Evolutionary conservation across 2,797 vertebrate species (phyloP).

Genomic region (Amniataba percoides): DNA sequence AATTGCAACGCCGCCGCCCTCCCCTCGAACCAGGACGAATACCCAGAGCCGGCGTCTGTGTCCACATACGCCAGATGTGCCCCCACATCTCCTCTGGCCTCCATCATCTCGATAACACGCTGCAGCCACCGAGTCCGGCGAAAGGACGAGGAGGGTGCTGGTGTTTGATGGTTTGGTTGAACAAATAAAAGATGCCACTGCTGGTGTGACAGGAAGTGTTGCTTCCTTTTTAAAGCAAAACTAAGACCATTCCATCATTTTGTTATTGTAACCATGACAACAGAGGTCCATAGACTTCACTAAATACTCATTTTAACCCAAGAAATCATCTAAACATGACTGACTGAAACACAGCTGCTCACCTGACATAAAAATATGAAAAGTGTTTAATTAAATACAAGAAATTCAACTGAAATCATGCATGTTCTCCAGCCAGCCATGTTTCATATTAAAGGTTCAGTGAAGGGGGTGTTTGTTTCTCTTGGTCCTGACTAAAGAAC

Average conservation of each 20-base stretch:
- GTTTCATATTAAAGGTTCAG: too few species aligned
- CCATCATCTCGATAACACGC: neutral
- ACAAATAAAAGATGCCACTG: neutral
- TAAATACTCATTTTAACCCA: too few species aligned
- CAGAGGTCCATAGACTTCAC: neutral
- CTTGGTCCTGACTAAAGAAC: too few species aligned
- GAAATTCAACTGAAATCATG: too few species aligned
- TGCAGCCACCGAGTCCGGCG: neutral
- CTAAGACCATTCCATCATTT: neutral
- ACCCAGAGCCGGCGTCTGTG: neutral
- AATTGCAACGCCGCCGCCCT: neutral
- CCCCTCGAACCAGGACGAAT: accelerated
- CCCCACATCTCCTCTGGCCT: neutral
- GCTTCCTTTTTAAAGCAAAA: neutral
- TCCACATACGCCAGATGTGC: neutral
- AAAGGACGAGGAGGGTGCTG: neutral
- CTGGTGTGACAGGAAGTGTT: neutral
- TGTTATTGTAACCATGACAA: neutral
- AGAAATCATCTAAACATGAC: too few species aligned
- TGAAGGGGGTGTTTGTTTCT: too few species aligned
- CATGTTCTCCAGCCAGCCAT: too few species aligned
- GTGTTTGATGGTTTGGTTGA: neutral
- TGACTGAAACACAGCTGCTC: neutral
- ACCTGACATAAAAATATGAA: too few species aligned
- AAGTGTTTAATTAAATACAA: too few species aligned